phyloP scores from a whole-genome alignment of 2,797 vertebrate genomes.

The Discoglossus pictus region DNA sequence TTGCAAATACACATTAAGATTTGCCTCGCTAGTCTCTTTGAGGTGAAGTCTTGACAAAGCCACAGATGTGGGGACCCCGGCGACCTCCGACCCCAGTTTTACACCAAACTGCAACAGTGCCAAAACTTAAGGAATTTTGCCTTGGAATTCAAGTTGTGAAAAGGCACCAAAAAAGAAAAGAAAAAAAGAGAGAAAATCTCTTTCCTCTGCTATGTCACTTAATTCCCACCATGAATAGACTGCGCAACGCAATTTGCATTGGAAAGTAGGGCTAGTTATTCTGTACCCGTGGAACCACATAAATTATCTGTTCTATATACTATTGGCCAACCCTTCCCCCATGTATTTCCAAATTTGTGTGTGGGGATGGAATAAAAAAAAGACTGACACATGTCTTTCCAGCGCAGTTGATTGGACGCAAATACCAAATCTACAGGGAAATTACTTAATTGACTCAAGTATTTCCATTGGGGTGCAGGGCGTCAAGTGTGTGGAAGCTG shows the following conservation, averaged over 20 bases:
- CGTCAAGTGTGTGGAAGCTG: no score
- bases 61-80: constrained; percentile 85
- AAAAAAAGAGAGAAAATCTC: not conserved
- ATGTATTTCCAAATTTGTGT: constrained; percentile 6
- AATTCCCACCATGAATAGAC: constrained; percentile 63
- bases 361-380: constrained; percentile 4
- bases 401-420: constrained; percentile 1
- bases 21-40: constrained; percentile 89
- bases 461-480: no score
- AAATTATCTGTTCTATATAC: constrained; percentile 21
- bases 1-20: constrained; percentile 85
- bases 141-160: constrained; percentile 61
- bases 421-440: not conserved
- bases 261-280: constrained; percentile 24
- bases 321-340: not conserved
- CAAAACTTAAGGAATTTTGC: constrained; percentile 65
- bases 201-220: constrained; percentile 54
- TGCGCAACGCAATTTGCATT: constrained; percentile 44
- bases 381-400: constrained; percentile 8
- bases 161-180: constrained; percentile 53
- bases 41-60: constrained; percentile 75
- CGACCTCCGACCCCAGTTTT: constrained; percentile 76
- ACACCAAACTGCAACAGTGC: constrained; percentile 59
- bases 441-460: constrained; percentile 15
- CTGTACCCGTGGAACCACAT: constrained; percentile 4